A percentile compares a stretch with the other conserved stretches of the same genome.
phyloP scores from a whole-genome alignment of 2,113 vertebrate genomes.

The cattle (Bos taurus) region ARS-UCD2.0 NC_037330.1:108014501-108015000 shows the following conservation, averaged over 20 bases:
- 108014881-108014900: not conserved
- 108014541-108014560: not conserved
- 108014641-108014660: not conserved
- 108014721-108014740: not conserved
- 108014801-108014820: not conserved
- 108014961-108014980: not conserved
- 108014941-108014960: not conserved
- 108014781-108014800: not conserved
- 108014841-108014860: not conserved
- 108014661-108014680: not conserved
- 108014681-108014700: not conserved
- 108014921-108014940: not conserved
- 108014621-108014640: not conserved
- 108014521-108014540: not conserved
- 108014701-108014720: not conserved
- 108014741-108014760: not conserved
- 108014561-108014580: not conserved
- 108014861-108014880: not conserved
- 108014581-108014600: not conserved
- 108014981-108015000: not conserved
- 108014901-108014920: not conserved
- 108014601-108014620: not conserved
- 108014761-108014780: not conserved
- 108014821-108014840: not conserved
- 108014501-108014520: not conserved